phyloP scores from a whole-genome alignment of 2,888 invertebrate genomes.

The Steinernema carpocapsae region DNA sequence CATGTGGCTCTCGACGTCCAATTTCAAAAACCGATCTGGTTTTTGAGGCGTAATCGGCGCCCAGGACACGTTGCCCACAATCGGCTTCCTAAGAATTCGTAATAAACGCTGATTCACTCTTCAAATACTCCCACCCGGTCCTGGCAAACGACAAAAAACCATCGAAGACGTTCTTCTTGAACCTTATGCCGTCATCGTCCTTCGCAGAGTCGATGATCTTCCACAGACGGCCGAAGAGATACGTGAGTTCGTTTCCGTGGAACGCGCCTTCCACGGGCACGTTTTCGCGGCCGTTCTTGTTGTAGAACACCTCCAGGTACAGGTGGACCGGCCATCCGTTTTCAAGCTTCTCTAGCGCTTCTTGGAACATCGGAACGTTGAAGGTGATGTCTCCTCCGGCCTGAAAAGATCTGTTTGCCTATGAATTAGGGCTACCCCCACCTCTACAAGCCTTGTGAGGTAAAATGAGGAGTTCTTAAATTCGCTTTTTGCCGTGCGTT shows the following conservation, averaged over 20 bases:
- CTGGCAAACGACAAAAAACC: constrained; percentile 1
- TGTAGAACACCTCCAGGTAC: constrained; percentile 28
- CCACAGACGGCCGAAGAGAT: constrained; percentile 22
- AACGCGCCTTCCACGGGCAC: constrained; percentile 24
- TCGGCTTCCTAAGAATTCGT: neutral
- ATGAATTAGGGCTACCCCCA: too few relatives aligned
- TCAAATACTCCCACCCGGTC: neutral
- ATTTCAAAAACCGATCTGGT: neutral
- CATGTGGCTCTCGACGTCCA: constrained; percentile 20
- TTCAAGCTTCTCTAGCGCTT: constrained; percentile 21
- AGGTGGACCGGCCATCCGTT: constrained; percentile 22
- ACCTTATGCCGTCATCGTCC: neutral
- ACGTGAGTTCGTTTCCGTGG: constrained; percentile 31
- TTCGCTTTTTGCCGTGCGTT: neutral
- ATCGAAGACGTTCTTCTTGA: constrained; percentile 25
- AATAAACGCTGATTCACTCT: neutral
- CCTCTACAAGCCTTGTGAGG: constrained; percentile 5
- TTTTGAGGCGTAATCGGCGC: neutral
- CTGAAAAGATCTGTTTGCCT: too few relatives aligned
- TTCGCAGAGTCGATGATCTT: neutral
- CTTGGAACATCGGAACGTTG: constrained; percentile 17
- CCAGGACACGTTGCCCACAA: neutral
- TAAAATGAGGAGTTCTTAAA: constrained; percentile 26
- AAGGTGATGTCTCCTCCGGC: constrained; percentile 9
- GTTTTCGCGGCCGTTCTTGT: constrained; percentile 10